These are phyloP conservation scores for Uropetala carovei DNA, from an alignment of 2,888 invertebrate species.

Conservation along the genomic window DNA sequence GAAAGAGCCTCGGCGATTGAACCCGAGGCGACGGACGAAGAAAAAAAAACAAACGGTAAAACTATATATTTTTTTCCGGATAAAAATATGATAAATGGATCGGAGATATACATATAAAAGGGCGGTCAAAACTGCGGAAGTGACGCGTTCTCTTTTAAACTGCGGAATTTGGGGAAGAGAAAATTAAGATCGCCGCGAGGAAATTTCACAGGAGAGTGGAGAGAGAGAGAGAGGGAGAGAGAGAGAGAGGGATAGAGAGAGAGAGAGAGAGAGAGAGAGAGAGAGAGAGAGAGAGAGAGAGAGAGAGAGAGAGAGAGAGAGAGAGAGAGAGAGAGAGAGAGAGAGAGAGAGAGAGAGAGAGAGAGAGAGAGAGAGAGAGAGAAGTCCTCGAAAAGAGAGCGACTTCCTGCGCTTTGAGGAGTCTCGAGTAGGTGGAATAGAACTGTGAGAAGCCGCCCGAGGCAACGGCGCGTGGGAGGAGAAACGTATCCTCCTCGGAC, in stretches of 20 bases:
- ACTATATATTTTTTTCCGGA: no score
- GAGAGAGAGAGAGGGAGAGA: not conserved
- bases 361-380: not conserved
- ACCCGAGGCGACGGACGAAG: not conserved
- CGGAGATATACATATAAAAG: no score
- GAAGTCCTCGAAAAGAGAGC: not conserved
- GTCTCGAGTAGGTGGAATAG: not conserved
- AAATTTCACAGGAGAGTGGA: not conserved
- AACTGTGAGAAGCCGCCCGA: not conserved
- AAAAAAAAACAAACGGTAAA: not conserved
- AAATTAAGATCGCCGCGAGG: not conserved
- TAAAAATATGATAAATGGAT: no score
- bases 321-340: not conserved
- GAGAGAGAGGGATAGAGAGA: not conserved
- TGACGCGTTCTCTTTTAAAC: not conserved
- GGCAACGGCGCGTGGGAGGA: not conserved
- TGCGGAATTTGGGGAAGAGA: not conserved
- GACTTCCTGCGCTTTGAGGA: not conserved
- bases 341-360: not conserved
- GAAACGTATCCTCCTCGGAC: not conserved
- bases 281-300: not conserved
- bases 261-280: not conserved
- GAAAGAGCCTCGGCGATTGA: not conserved
- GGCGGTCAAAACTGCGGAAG: not conserved
- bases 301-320: not conserved